Evolutionary conservation across 2,113 vertebrate species (phyloP).

Genomic region (Panthera leo): DNA sequence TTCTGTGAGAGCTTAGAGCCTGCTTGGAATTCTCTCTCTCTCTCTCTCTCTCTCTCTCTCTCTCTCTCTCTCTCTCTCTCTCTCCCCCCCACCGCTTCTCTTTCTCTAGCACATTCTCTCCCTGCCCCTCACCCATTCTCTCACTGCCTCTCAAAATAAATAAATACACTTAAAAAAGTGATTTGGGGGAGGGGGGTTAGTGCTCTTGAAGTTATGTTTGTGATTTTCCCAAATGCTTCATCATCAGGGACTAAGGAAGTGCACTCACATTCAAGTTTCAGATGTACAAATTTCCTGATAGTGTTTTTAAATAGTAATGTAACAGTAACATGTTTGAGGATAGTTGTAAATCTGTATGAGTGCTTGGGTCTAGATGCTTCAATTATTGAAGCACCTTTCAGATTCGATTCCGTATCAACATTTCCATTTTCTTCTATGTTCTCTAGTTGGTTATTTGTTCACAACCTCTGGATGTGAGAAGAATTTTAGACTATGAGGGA

Average conservation of each 20-base stretch:
- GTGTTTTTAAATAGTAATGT: background rate
- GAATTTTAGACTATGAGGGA: background rate
- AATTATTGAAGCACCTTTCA: background rate
- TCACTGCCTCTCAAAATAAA: too few relatives aligned
- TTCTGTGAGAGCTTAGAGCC: too few relatives aligned
- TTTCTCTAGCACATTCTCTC: too few relatives aligned
- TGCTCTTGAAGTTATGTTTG: background rate
- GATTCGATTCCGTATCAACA: background rate
- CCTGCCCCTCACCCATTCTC: too few relatives aligned
- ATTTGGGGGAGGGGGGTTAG: background rate
- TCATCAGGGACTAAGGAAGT: background rate
- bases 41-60: too few relatives aligned
- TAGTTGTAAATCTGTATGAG: background rate
- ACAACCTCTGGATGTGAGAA: background rate
- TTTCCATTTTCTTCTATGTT: background rate
- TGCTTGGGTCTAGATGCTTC: background rate
- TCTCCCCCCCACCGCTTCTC: rapidly evolving
- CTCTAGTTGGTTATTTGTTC: background rate
- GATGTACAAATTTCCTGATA: background rate
- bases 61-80: too few relatives aligned
- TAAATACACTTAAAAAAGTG: background rate
- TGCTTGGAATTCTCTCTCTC: too few relatives aligned
- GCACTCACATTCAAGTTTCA: background rate
- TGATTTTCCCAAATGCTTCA: background rate
- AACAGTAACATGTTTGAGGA: background rate